Evolutionary conservation across 30 jellyfish, hydroid and myxozoan species (phyloP), one percentile per base, ranked within the genome.

Genomic region (Hydractinia symbiolongicarpus): DNA sequence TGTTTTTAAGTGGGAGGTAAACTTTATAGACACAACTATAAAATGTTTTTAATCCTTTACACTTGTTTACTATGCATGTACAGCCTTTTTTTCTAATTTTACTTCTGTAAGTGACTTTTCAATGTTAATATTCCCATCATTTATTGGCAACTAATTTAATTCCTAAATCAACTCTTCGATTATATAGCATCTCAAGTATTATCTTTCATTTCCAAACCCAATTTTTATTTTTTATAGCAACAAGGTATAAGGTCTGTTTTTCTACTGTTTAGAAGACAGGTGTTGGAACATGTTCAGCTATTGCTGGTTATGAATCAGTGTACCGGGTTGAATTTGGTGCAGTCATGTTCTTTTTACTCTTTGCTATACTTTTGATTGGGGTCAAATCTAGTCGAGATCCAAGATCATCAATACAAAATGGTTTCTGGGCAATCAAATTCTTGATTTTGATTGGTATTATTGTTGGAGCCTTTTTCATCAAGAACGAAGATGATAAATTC

Each of bases 221-320:
- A n/a, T n/a, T n/a, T n/a, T n/a, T n/a, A n/a, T n/a, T n/a, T n/a
- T n/a, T n/a, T n/a, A n/a, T n/a, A n/a, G n/a, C n/a, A n/a, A n/a
- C n/a, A n/a, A n/a, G n/a, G n/a, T n/a, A n/a, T n/a, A n/a, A n/a
- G 44, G 44, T 75, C 58, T 85, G 68, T 78, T 85, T 86, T 9
- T 53, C 62, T 67, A 88, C 79, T 13, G 82, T 88, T 61, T 79
- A 83, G 7, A 50, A 62, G 64, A 76, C 77, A 9, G 52, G 76
- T 56, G 84, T 82, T 5, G 94, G 90, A 6, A 78, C 72, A 50
- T 84, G 95, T 76, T 88, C 75, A 60, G 62, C 83, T 54, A 74
- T 82, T 86, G 86, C 84, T 73, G 95, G 97, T 15, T 89, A 84
- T 76, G 86, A 85, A 61, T 86, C 97, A 49, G 97, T 89, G 9